Conservation (phyloP, 2,888 invertebrate species). For the Entomobrya multifasciata region DNA sequence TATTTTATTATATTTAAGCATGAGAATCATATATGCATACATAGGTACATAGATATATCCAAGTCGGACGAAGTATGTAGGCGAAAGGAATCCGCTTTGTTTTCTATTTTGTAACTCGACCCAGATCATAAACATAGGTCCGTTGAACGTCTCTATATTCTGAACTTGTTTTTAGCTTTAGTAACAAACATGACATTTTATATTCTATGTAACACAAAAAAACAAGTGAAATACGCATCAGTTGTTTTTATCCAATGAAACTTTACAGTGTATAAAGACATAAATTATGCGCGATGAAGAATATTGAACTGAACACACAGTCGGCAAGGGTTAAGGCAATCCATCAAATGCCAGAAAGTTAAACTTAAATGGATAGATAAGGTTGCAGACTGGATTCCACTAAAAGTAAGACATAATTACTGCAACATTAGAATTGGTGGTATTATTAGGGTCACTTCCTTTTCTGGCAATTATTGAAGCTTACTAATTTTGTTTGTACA, state of each 20-base stretch:
- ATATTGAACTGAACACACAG: not conserved
- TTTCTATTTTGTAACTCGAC: not conserved
- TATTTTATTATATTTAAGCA: not conserved
- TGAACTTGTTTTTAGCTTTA: not conserved
- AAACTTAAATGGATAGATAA: no score
- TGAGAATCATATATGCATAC: not conserved
- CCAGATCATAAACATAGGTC: no score
- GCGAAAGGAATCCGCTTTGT: conserved; percentile 6
- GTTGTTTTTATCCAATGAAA: no score
- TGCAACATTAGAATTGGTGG: conserved; percentile 11
- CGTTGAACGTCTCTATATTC: no score
- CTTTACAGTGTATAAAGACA: no score
- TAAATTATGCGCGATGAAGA: not conserved
- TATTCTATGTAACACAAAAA: no score
- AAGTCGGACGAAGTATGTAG: no score
- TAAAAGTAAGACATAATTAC: not conserved
- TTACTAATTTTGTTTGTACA: no score
- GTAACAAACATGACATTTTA: conserved; percentile 5
- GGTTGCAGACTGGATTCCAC: not conserved
- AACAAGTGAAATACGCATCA: no score
- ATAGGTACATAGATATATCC: no score
- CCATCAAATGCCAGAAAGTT: conserved; percentile 30
- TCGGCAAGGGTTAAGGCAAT: conserved; percentile 21
- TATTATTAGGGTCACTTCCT: not conserved
- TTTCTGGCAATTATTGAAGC: no score